phyloP scores from a whole-genome alignment of 2,797 vertebrate species.

The Orestias chungarensis region DNA sequence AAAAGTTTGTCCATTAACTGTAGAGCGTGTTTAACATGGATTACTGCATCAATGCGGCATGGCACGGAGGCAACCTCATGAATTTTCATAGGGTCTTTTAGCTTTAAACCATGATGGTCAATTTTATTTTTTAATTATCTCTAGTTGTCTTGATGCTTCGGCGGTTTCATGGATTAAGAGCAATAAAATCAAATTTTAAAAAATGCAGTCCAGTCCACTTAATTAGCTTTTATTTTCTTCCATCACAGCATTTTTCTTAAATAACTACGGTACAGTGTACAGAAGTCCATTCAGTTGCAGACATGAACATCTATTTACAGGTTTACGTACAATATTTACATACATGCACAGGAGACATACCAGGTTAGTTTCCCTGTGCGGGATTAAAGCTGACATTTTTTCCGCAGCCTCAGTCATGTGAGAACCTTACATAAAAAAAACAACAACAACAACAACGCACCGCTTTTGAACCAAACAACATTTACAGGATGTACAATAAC shows the following conservation, averaged over 20 bases:
- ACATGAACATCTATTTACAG: slow-evolving; percentile 75
- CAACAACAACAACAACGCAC: slow-evolving; percentile 19
- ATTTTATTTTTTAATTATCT: too few species aligned
- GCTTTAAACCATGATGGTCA: neutral
- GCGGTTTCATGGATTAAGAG: neutral
- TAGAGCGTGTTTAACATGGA: neutral
- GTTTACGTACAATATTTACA: slow-evolving; percentile 73
- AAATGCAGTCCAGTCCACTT: slow-evolving; percentile 17
- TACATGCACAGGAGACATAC: slow-evolving; percentile 70
- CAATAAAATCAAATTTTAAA: neutral
- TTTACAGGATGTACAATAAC: slow-evolving; percentile 56
- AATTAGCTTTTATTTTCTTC: slow-evolving; percentile 70
- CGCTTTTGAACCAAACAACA: slow-evolving; percentile 27
- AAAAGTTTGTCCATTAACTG: too few species aligned
- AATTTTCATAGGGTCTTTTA: neutral
- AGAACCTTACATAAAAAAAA: slow-evolving; percentile 18
- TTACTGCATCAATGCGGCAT: neutral
- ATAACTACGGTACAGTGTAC: slow-evolving; percentile 70
- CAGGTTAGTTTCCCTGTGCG: slow-evolving; percentile 30
- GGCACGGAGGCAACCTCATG: too few species aligned
- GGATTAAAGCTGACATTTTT: slow-evolving; percentile 64
- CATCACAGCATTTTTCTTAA: slow-evolving; percentile 66
- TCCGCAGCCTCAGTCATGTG: slow-evolving; percentile 53
- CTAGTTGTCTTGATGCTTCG: too few species aligned
- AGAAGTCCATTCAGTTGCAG: slow-evolving; percentile 47